A percentile compares a stretch with the other conserved stretches of the same genome.
phyloP scores from a whole-genome alignment of 2,797 vertebrate genomes.

The Scolopax rusticola region DNA sequence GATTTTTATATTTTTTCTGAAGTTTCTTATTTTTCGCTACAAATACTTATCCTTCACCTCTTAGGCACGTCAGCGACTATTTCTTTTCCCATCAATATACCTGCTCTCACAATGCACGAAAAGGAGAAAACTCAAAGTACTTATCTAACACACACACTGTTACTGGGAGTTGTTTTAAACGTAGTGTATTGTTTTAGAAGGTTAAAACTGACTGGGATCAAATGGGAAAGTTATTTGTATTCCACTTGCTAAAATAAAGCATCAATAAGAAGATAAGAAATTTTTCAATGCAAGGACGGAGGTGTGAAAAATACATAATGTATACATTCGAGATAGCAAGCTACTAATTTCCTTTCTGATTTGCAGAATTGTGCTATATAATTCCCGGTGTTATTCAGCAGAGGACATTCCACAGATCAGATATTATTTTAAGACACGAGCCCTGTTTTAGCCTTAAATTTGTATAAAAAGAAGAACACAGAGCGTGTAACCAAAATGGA shows the following conservation, averaged over 20 bases:
- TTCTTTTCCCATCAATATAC: not conserved
- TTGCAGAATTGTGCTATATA: not conserved
- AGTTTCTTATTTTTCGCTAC: not conserved
- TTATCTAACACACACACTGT: not conserved
- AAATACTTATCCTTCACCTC: conserved; percentile 10
- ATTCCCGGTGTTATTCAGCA: not conserved
- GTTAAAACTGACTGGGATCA: not conserved
- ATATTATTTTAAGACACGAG: fast-evolving
- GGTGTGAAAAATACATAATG: not conserved
- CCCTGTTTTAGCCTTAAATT: not conserved
- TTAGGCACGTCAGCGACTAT: not conserved
- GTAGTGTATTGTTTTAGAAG: not conserved
- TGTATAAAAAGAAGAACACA: not conserved
- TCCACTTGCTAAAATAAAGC: not conserved
- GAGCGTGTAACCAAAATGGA: not conserved
- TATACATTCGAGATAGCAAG: not conserved
- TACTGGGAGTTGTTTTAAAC: not conserved
- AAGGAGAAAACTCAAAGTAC: not conserved
- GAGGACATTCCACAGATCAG: not conserved
- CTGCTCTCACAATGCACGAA: not conserved
- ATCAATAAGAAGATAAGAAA: not conserved
- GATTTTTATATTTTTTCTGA: not conserved
- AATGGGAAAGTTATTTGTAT: not conserved
- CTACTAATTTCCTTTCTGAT: not conserved
- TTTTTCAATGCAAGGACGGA: not conserved